phyloP scores from a whole-genome alignment of 2,797 vertebrate species.

The Danio aesculapii region DNA sequence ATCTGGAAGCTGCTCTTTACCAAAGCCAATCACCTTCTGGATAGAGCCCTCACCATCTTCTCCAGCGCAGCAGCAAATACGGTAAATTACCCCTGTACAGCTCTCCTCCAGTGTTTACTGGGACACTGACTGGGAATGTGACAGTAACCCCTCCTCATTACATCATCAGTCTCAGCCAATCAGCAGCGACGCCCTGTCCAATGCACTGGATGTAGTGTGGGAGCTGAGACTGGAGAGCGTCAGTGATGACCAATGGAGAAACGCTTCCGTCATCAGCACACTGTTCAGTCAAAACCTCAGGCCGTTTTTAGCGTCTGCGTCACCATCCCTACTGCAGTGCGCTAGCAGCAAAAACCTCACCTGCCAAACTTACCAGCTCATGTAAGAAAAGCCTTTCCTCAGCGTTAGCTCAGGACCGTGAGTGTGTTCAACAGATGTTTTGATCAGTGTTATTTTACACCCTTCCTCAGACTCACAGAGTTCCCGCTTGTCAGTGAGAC shows the following conservation, averaged over 20 bases:
- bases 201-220: conserved; percentile 49
- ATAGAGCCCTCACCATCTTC: conserved; percentile 71
- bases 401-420: not conserved
- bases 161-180: conserved; percentile 29
- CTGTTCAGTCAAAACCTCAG: conserved; percentile 32
- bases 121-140: not conserved
- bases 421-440: too few species aligned
- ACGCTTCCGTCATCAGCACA: conserved; percentile 8
- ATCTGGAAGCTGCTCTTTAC: conserved; percentile 77
- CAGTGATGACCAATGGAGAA: conserved; percentile 7
- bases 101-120: not conserved
- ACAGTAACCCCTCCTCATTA: not conserved
- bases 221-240: conserved; percentile 40
- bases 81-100: not conserved
- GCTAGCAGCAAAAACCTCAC: conserved; percentile 54
- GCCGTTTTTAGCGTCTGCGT: conserved; percentile 23
- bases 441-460: not conserved
- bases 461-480: conserved; percentile 23
- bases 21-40: conserved; percentile 61
- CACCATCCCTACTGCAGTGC: conserved; percentile 35
- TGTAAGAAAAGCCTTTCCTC: conserved; percentile 48
- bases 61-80: conserved; percentile 54
- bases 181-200: not conserved
- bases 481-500: not conserved
- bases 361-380: conserved; percentile 52